phyloP scores from a whole-genome alignment of 2,113 vertebrate genomes.

The Myotis yumanensis region DNA sequence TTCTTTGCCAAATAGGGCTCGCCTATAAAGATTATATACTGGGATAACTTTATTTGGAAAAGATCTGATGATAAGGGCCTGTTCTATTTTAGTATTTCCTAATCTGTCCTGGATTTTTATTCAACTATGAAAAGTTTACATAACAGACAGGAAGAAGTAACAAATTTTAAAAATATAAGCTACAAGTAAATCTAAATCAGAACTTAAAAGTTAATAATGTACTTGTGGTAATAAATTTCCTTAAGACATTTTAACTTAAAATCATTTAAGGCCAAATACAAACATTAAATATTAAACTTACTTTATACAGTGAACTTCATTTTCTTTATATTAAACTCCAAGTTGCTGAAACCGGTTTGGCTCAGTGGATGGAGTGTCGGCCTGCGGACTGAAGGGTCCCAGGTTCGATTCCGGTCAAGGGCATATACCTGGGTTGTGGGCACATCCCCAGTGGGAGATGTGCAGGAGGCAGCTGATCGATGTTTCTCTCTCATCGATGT shows the following conservation, averaged over 20 bases:
- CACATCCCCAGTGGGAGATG: too few relatives aligned
- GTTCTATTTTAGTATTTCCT: not conserved
- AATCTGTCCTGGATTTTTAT: not conserved
- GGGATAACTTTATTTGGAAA: constrained; percentile 50
- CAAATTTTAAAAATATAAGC: not conserved
- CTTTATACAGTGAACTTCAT: not conserved
- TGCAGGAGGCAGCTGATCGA: too few relatives aligned
- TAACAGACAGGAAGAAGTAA: constrained; percentile 19
- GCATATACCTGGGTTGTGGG: too few relatives aligned
- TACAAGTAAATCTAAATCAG: not conserved
- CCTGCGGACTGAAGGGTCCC: too few relatives aligned
- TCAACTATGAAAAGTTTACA: constrained; percentile 29
- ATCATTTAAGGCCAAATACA: not conserved
- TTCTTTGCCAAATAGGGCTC: constrained; percentile 18
- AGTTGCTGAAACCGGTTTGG: too few relatives aligned
- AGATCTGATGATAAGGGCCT: not conserved
- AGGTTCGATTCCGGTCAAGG: too few relatives aligned
- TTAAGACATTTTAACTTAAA: constrained; percentile 42
- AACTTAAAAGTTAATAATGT: constrained; percentile 21
- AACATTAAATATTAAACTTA: not conserved
- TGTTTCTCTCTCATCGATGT: too few relatives aligned
- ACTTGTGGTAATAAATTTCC: not conserved
- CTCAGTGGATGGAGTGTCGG: too few relatives aligned
- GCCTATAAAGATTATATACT: not conserved
- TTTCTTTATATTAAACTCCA: not conserved